Conservation (phyloP, 2,888 invertebrate genomes). For the Adelphocoris suturalis region DNA sequence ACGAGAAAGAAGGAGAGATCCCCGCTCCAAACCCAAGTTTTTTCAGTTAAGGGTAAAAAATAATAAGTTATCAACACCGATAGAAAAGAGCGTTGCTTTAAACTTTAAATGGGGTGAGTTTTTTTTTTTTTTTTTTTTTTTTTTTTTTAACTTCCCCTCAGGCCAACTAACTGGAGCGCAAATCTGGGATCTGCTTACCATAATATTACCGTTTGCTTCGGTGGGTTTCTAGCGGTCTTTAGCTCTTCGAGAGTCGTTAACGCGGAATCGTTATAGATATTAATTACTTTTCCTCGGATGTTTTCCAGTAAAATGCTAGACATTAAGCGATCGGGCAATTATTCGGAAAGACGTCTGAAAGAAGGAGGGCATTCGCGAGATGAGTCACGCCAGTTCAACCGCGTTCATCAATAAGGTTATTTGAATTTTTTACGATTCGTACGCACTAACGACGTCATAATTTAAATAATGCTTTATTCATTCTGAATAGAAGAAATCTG, state of each 20-base stretch:
- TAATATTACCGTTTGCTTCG: slow-evolving; percentile 62
- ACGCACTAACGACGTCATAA: not conserved
- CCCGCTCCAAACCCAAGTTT: not conserved
- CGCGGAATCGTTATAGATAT: slow-evolving; percentile 54
- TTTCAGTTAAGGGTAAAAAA: slow-evolving; percentile 72
- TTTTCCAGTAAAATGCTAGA: not conserved
- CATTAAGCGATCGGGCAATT: not conserved
- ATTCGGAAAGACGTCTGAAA: not conserved
- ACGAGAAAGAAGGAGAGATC: too few relatives aligned
- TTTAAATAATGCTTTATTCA: too few relatives aligned
- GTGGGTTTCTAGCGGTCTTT: slow-evolving; percentile 10
- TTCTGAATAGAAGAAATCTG: too few relatives aligned
- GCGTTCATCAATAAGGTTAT: not conserved
- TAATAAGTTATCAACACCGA: slow-evolving; percentile 73
- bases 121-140: too few relatives aligned
- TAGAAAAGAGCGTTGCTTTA: slow-evolving; percentile 68
- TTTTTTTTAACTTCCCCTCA: slow-evolving; percentile 13
- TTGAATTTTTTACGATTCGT: not conserved
- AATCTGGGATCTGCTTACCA: slow-evolving; percentile 61
- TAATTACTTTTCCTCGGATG: slow-evolving; percentile 33
- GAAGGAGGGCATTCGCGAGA: not conserved
- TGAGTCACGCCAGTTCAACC: not conserved
- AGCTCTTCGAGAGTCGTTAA: not conserved
- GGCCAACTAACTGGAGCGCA: slow-evolving; percentile 60
- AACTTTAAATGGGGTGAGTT: slow-evolving; percentile 72